Evolutionary conservation across 1,140 invertebrate species (phyloP).

Genomic region (Zaprionus taronus): DNA sequence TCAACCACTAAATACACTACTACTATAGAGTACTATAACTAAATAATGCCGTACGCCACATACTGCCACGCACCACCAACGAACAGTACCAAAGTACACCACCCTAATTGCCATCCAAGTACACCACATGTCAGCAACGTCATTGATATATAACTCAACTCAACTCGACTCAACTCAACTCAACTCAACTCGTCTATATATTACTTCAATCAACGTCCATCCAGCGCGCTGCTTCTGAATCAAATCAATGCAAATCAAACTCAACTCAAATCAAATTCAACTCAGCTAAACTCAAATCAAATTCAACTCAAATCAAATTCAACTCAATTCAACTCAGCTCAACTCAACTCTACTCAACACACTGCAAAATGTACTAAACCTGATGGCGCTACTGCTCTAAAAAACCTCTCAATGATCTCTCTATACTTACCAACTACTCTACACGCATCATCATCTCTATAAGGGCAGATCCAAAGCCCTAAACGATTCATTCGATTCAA

Average conservation of each 20-base stretch:
- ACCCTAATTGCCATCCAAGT: constrained; percentile 54
- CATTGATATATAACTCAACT: constrained; percentile 36
- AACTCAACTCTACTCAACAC: constrained; percentile 48
- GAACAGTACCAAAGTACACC: constrained; percentile 62
- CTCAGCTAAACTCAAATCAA: constrained; percentile 11
- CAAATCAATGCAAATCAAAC: constrained; percentile 37
- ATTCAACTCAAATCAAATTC: constrained; percentile 15
- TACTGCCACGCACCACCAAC: constrained; percentile 52
- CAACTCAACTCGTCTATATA: constrained; percentile 16
- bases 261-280: constrained; percentile 40
- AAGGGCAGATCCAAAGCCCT: constrained; percentile 16
- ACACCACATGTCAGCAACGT: constrained; percentile 47
- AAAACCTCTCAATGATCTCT: constrained; percentile 44
- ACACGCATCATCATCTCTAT: constrained; percentile 48
- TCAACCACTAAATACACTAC: constrained; percentile 31
- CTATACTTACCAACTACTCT: constrained; percentile 56
- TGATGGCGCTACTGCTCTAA: constrained; percentile 60
- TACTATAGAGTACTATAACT: constrained; percentile 48
- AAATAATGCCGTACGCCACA: constrained; percentile 47
- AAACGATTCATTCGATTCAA: constrained; percentile 3
- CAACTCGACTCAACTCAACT: constrained; percentile 3
- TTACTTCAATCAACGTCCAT: constrained; percentile 30
- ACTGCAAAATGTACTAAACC: constrained; percentile 61
- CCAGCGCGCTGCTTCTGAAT: constrained; percentile 37
- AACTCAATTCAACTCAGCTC: constrained; percentile 28